A percentile compares a stretch with the other conserved stretches of the same genome.
Conservation (phyloP, 2,888 invertebrate genomes). For the Megamerina dolium region DNA sequence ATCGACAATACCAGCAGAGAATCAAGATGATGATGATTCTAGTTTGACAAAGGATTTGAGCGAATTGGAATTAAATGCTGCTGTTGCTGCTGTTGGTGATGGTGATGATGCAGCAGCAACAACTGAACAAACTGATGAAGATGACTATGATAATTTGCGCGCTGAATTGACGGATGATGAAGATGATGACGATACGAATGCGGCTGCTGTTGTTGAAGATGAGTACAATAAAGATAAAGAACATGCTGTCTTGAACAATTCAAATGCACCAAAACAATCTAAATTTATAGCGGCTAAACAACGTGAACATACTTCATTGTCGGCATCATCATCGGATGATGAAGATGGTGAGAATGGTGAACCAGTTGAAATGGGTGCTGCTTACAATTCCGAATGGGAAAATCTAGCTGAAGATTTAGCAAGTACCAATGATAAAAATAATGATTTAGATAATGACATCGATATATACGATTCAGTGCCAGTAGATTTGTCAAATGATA, state of each 20-base stretch:
- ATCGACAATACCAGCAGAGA: conserved; percentile 6
- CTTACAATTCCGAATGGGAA: conserved; percentile 42
- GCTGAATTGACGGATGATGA: conserved; percentile 12
- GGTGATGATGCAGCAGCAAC: background rate
- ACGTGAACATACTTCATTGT: conserved; percentile 39
- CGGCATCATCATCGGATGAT: conserved; percentile 35
- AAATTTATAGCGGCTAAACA: conserved; percentile 17
- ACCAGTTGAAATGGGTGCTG: conserved; percentile 30
- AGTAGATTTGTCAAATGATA: conserved; percentile 48
- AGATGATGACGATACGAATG: conserved; percentile 12
- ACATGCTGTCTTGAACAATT: background rate
- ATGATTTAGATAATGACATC: conserved; percentile 40
- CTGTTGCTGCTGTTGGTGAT: background rate
- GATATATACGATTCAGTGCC: conserved; percentile 39
- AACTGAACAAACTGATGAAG: background rate
- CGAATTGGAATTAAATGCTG: conserved; percentile 1
- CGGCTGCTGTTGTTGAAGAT: conserved; percentile 9
- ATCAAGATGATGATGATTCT: background rate
- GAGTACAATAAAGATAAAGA: conserved; percentile 13
- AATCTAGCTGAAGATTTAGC: conserved; percentile 23
- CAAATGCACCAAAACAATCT: background rate
- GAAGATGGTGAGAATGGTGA: conserved; percentile 27
- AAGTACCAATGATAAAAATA: conserved; percentile 25
- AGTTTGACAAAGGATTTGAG: background rate
- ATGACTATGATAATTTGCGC: conserved; percentile 14